Base-by-base conservation (phyloP, 1,140 invertebrate species). In the Diachasma alloeum region DNA sequence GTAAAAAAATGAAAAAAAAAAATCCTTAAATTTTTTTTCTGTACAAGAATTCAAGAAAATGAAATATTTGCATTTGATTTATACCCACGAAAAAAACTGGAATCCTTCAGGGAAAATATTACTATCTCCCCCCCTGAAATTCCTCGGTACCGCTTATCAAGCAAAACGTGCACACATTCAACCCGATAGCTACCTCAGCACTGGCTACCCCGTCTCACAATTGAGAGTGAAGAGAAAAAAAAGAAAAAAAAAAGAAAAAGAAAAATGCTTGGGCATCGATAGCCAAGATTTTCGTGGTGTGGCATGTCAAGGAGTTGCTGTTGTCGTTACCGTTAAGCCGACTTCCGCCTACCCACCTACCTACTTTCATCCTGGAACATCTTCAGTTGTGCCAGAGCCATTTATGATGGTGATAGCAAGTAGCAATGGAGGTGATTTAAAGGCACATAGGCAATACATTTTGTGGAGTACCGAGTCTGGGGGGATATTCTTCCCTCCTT, bases 331-430 rank as follows among this genome's bases (percentile, higher is more conserved):
- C 86, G 86, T 87, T 87, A 87, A 86, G 83, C 82, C 82, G 84
- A 87, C 85, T 87, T 87, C 86, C 86, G 86, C 82, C 84, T 85
- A 81, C 80, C 83, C 83, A 86, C 84, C 85, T 86, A 86, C 83
- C 85, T 86, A 85, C 85, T 87, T 87, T 87, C 83, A 81, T 83
- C 83, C 83, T 83, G 80, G 76, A 71, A 76, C 68, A 76, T 76
- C 74, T 71, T 76, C 74, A 75, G 66, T 68, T 69, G 48, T 13
- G 44, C 39, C 24, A 44, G 56, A 15, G 59, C 31, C 53, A 48
- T 53, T 53, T 53, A n/a, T 19, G 31, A 56, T 53, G 48, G 48
- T 53, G 48, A 31, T 26, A 63, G 59, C 59, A 63, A 24, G 59
- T 26, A 63, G 59, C 24, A 26, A 24, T 31, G 59, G 24, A 63